Percentiles rank a stretch among this genome's conserved stretches.
Evolutionary conservation across 2,888 invertebrate species (phyloP).

Genomic region (Hanleya hanleyi): DNA sequence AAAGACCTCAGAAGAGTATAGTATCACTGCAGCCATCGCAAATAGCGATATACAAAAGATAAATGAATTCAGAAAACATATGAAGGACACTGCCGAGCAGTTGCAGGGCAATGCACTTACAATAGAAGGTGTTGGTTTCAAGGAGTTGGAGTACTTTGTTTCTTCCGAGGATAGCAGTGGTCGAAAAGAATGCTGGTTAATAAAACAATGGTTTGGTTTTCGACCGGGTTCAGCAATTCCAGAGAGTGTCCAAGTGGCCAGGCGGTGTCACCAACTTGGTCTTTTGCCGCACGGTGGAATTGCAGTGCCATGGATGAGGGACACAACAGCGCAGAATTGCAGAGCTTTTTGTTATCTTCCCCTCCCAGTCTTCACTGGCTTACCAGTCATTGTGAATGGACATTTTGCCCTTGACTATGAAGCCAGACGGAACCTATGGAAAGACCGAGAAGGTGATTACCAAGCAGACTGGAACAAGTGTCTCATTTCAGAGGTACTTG

Average conservation of each 20-base stretch:
- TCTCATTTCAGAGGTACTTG: conserved; percentile 50
- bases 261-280: conserved; percentile 40
- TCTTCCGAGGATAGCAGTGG: conserved; percentile 10
- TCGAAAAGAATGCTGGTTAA: conserved; percentile 47
- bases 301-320: conserved; percentile 32
- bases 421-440: conserved; percentile 48
- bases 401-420: conserved; percentile 57
- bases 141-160: conserved; percentile 24
- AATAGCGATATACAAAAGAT: too few relatives aligned
- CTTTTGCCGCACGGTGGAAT: conserved; percentile 54
- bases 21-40: too few relatives aligned
- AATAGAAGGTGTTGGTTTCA: conserved; percentile 9
- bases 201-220: conserved; percentile 55
- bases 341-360: conserved; percentile 59
- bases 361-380: conserved; percentile 49
- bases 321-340: not conserved
- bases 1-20: conserved; percentile 23
- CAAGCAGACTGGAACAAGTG: conserved; percentile 61
- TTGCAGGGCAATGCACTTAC: too few relatives aligned
- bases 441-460: conserved; percentile 27
- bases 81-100: too few relatives aligned
- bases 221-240: conserved; percentile 20
- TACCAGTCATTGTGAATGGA: conserved; percentile 61
- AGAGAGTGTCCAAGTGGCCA: conserved; percentile 35
- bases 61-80: too few relatives aligned